phyloP scores from a whole-genome alignment of 2,113 vertebrate species.

The Desmodus rotundus region DNA sequence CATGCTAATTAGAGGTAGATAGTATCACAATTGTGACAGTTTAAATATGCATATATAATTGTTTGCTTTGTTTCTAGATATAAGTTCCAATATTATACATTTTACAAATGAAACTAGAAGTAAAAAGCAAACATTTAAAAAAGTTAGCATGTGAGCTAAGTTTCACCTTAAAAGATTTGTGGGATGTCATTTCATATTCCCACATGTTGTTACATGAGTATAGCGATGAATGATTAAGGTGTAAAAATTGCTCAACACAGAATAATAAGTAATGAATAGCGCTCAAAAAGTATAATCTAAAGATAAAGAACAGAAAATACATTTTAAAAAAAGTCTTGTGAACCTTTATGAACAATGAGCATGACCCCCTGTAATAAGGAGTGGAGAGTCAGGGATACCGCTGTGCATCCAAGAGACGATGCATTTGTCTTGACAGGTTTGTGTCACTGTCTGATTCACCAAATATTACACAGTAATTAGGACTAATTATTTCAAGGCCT shows the following conservation, averaged over 20 bases:
- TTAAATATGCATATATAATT: neutral
- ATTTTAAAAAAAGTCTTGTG: neutral
- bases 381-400: neutral
- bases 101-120: neutral
- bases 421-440: neutral
- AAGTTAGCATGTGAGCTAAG: neutral
- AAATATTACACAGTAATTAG: neutral
- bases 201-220: neutral
- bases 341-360: neutral
- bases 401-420: accelerated
- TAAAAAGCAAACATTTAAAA: neutral
- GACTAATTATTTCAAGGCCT: neutral
- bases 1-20: neutral
- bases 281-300: neutral
- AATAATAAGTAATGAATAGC: neutral
- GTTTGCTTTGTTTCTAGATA: neutral
- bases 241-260: neutral
- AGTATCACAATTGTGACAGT: neutral
- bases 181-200: neutral
- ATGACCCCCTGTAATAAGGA: neutral
- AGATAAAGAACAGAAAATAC: neutral
- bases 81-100: neutral
- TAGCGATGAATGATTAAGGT: neutral
- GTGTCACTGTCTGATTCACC: neutral
- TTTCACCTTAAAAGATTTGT: neutral